These are phyloP conservation scores for Eulemur rufifrons DNA, from an alignment of 2,113 vertebrate species.

Conservation along the genomic window DNA sequence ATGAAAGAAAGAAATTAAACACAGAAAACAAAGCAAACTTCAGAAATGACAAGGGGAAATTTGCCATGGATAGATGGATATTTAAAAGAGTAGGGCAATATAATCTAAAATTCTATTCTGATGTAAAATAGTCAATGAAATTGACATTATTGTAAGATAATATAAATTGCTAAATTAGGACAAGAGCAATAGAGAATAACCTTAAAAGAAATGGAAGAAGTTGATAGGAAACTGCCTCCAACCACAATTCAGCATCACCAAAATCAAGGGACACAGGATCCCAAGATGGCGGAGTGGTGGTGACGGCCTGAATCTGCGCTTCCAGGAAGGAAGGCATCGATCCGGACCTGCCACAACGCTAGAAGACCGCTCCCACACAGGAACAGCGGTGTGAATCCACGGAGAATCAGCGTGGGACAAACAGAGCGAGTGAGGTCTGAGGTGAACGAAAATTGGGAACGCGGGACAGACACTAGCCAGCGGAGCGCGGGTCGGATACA, in stretches of 20 bases:
- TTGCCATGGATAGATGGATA: neutral
- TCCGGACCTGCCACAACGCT: too few species aligned
- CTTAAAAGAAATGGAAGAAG: neutral
- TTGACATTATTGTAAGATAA: neutral
- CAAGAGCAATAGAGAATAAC: neutral
- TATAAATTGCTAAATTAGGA: neutral
- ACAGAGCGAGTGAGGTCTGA: too few species aligned
- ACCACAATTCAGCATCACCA: neutral
- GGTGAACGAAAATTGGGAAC: too few species aligned
- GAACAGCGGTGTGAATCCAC: too few species aligned
- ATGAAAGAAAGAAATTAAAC: neutral
- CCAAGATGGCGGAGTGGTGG: too few species aligned
- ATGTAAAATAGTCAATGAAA: neutral
- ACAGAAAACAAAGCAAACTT: neutral
- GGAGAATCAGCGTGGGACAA: too few species aligned
- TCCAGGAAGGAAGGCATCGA: too few species aligned
- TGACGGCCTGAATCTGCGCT: too few species aligned
- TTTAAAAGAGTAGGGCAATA: neutral
- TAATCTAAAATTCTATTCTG: too few species aligned
- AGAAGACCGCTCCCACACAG: too few species aligned
- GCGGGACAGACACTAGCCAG: too few species aligned
- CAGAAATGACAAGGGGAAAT: neutral
- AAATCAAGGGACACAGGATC: neutral
- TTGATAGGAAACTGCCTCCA: neutral
- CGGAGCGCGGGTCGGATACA: too few species aligned